Conservation (phyloP, 64 coral and sea anemone genomes). For the Montipora capricornis region DNA sequence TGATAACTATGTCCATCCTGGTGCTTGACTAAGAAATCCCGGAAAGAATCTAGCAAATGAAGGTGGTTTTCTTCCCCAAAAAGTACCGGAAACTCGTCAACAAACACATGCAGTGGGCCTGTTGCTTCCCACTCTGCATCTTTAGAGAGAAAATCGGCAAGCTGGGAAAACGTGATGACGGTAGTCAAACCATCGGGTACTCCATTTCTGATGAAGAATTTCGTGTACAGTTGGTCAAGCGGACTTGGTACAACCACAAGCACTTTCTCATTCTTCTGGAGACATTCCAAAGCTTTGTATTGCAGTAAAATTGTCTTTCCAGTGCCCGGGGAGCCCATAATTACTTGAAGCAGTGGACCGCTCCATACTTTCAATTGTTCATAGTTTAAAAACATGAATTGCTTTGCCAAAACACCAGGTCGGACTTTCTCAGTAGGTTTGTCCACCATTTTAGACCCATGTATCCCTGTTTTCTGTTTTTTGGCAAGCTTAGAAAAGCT, state of each 20-base stretch:
- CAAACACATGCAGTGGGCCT: conserved; percentile 4
- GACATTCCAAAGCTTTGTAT: conserved; percentile 28
- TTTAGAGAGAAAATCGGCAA: neutral
- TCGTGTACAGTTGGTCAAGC: neutral
- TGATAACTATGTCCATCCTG: neutral
- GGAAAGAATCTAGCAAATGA: neutral
- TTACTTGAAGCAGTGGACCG: neutral
- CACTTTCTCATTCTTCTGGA: neutral
- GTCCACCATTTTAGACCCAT: neutral
- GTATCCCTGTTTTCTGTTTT: no score
- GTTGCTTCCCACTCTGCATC: neutral
- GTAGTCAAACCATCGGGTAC: neutral
- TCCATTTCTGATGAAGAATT: neutral
- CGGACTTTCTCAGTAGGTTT: neutral
- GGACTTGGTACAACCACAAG: neutral
- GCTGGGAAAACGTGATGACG: neutral
- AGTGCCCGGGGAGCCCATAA: neutral
- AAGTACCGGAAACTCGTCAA: conserved; percentile 2
- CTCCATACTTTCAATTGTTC: neutral
- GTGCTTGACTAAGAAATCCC: neutral
- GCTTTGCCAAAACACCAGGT: neutral
- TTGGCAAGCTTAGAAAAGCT: no score
- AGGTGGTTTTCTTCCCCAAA: neutral
- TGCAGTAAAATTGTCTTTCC: conserved; percentile 36
- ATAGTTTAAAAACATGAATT: conserved; percentile 2